Percentiles rank a stretch among this genome's conserved stretches.
phyloP scores from a whole-genome alignment of 2,888 invertebrate species.

The Thecocarcelia acutangulata region DNA sequence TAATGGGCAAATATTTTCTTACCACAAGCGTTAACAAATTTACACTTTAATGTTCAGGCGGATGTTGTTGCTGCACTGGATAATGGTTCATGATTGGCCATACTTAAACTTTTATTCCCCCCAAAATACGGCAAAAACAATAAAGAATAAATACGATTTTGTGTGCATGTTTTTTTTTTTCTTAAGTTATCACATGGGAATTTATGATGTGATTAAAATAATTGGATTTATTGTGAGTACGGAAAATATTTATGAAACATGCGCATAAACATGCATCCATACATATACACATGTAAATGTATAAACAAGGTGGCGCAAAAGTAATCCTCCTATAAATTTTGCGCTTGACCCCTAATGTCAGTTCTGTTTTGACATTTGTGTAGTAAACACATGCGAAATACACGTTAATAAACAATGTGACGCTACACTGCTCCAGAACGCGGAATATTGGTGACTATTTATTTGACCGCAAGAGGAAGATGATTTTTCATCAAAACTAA shows the following conservation, averaged over 20 bases:
- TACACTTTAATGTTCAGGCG: slow-evolving; percentile 67
- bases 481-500: no score
- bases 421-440: no score
- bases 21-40: slow-evolving; percentile 71
- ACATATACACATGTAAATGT: no score
- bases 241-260: slow-evolving; percentile 6
- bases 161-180: slow-evolving; percentile 4
- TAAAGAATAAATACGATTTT: slow-evolving; percentile 42
- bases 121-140: slow-evolving; percentile 12
- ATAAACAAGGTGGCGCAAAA: no score
- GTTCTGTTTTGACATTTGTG: no score
- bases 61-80: slow-evolving; percentile 46
- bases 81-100: slow-evolving; percentile 66
- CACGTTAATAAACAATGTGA: no score
- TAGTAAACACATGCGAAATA: no score
- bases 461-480: no score
- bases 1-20: slow-evolving; percentile 71
- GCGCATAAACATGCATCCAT: no score
- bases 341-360: no score
- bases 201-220: slow-evolving; percentile 67
- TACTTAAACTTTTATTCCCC: slow-evolving; percentile 33
- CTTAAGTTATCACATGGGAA: slow-evolving; percentile 52
- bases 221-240: slow-evolving; percentile 55
- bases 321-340: no score
- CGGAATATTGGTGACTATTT: no score